phyloP scores from a whole-genome alignment of 2,113 vertebrate genomes.

The Peromyscus maniculatus region DNA sequence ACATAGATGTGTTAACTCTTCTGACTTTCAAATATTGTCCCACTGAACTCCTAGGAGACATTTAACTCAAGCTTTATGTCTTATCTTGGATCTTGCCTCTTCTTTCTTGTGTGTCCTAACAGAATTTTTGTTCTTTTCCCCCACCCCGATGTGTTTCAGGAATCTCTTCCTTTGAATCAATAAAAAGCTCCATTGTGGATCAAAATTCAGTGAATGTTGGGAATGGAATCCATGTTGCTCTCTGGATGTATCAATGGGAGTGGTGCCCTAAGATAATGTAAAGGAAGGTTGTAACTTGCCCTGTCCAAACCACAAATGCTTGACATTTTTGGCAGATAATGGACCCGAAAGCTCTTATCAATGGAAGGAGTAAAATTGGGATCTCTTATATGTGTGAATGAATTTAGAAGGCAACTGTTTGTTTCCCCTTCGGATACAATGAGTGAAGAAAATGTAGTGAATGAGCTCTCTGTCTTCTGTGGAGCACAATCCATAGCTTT shows the following conservation, averaged over 20 bases:
- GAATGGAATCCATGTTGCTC: neutral
- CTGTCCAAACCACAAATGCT: neutral
- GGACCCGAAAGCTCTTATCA: neutral
- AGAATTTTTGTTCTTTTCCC: neutral
- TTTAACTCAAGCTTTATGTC: neutral
- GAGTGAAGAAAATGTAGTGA: neutral
- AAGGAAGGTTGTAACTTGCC: neutral
- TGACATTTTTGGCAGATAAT: constrained; percentile 7
- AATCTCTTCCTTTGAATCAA: neutral
- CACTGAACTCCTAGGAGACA: neutral
- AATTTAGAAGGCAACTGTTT: constrained; percentile 8
- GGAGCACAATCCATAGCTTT: neutral
- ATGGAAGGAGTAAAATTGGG: neutral
- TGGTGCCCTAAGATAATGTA: neutral
- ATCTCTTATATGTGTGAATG: constrained; percentile 1
- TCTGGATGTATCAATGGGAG: neutral
- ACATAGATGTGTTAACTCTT: neutral
- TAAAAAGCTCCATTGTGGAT: neutral
- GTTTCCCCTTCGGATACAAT: neutral
- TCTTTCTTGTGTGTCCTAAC: neutral
- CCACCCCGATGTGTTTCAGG: neutral
- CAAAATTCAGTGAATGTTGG: neutral
- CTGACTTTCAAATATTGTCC: neutral
- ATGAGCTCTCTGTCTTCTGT: neutral
- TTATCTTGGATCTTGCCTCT: neutral